Conservation (phyloP, 1,140 invertebrate species). For the Hycleus phaleratus region DNA sequence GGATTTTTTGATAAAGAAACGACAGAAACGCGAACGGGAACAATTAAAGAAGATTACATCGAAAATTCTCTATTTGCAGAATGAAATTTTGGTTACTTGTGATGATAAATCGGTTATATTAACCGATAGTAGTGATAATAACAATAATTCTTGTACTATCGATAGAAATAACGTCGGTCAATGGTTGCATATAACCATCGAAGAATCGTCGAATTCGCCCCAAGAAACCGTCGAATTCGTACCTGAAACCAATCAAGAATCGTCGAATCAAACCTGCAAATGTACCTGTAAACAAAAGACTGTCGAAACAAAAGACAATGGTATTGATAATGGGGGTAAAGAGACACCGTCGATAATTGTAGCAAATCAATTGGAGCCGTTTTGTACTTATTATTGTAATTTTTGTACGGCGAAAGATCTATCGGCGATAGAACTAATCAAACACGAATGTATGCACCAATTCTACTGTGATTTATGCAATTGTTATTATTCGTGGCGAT, state of each 20-base stretch:
- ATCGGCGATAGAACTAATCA: neutral
- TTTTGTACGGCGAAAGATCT: neutral
- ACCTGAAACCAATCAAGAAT: too few species aligned
- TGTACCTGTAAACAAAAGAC: too few species aligned
- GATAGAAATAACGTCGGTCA: neutral
- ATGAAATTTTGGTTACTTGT: neutral
- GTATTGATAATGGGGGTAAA: too few species aligned
- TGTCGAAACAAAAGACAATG: too few species aligned
- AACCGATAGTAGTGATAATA: neutral
- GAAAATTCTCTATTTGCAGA: conserved; percentile 1
- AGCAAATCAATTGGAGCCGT: too few species aligned
- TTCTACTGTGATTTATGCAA: conserved; percentile 4
- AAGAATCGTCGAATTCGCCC: neutral
- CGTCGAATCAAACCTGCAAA: too few species aligned
- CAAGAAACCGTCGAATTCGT: too few species aligned
- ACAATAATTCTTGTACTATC: neutral
- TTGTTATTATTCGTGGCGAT: neutral
- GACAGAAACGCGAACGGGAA: neutral
- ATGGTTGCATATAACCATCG: neutral
- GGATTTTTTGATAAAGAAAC: neutral
- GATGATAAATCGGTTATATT: neutral
- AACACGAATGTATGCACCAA: neutral
- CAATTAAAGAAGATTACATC: neutral
- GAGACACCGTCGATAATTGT: too few species aligned
- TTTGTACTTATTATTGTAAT: neutral